Evolutionary conservation across 2,113 vertebrate species (phyloP).

Genomic region (Sterrhoptilus dennistouni): DNA sequence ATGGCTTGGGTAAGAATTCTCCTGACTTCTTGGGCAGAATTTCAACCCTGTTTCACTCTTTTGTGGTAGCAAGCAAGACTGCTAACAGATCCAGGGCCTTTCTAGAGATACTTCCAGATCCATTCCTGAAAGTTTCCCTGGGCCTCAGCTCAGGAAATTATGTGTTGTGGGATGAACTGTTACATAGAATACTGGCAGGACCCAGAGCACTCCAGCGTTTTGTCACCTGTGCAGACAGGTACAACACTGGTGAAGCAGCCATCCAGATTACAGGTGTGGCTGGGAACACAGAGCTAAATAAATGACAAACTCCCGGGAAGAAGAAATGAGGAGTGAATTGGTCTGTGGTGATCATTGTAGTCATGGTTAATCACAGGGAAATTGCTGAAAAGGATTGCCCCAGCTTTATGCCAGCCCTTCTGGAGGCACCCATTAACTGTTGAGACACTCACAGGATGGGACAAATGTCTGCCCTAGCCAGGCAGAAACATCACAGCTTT

Average conservation of each 20-base stretch:
- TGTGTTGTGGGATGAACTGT: not conserved
- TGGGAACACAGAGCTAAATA: not conserved
- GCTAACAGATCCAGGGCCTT: not conserved
- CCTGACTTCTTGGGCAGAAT: not conserved
- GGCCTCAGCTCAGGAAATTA: not conserved
- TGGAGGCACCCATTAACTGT: not conserved
- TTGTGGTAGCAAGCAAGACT: not conserved
- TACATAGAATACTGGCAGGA: not conserved
- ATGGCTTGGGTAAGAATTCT: not conserved
- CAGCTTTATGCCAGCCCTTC: not conserved
- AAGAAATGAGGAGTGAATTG: not conserved
- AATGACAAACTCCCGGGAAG: not conserved
- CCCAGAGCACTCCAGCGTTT: not conserved
- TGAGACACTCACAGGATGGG: not conserved
- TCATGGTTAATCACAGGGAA: not conserved
- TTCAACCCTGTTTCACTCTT: not conserved
- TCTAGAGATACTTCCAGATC: not conserved
- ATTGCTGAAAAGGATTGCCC: not conserved
- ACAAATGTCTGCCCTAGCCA: not conserved
- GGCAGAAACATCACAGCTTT: not conserved
- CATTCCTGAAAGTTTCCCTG: not conserved
- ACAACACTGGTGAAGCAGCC: not conserved
- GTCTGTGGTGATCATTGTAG: not conserved
- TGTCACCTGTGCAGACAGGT: not conserved
- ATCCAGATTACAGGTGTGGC: not conserved